Evolutionary conservation across 1,140 invertebrate genomes (phyloP).

Genomic region (Eurosta solidaginis): DNA sequence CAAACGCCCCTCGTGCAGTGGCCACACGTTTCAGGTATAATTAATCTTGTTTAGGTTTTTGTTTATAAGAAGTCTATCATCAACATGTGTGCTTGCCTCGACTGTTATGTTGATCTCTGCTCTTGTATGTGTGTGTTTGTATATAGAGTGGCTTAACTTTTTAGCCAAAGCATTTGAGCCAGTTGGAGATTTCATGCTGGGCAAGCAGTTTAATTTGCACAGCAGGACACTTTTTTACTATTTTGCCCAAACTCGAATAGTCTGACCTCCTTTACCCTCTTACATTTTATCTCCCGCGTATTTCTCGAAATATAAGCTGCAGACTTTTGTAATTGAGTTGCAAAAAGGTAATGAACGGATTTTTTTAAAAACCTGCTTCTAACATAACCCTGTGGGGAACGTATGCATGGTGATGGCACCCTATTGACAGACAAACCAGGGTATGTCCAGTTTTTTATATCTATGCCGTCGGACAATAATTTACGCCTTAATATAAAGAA

Average conservation of each 20-base stretch:
- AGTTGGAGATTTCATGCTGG: slow-evolving; percentile 14
- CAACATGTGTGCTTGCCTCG: not conserved
- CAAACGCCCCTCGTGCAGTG: not conserved
- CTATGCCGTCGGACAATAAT: no score
- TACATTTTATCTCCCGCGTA: not conserved
- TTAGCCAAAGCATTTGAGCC: not conserved
- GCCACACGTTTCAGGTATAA: slow-evolving; percentile 17
- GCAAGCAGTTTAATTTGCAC: slow-evolving; percentile 25
- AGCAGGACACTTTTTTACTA: slow-evolving; percentile 24
- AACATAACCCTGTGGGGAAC: no score
- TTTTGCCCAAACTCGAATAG: not conserved
- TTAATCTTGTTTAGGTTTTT: slow-evolving; percentile 29
- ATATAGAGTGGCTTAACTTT: not conserved
- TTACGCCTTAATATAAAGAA: no score
- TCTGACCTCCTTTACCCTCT: not conserved
- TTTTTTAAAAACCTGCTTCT: no score
- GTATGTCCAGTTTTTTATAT: no score
- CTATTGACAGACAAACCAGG: no score
- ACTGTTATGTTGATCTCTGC: not conserved
- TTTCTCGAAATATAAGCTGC: no score
- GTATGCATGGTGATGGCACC: no score
- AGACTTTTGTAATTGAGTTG: no score
- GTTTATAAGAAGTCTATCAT: slow-evolving; percentile 20
- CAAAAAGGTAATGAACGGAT: no score
- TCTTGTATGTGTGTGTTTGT: not conserved